Percentiles rank a stretch among this genome's conserved stretches.
Evolutionary conservation across 2,888 invertebrate genomes (phyloP).

Genomic region (Drosophila birchii): DNA sequence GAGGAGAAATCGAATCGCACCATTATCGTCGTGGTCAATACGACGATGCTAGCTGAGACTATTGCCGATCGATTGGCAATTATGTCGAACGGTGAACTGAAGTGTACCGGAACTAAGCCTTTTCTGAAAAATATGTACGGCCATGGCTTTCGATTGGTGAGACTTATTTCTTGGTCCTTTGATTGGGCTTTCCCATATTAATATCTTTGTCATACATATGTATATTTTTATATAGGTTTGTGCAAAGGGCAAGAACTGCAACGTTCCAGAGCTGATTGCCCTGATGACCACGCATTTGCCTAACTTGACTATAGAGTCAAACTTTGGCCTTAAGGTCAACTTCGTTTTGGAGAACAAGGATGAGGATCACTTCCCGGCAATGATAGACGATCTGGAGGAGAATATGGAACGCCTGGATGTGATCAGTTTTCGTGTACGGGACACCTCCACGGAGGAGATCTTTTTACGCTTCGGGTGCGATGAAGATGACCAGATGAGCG

Average conservation of each 20-base stretch:
- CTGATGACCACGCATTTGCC: conserved; percentile 86
- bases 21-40: conserved; percentile 92
- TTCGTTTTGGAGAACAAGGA: conserved; percentile 92
- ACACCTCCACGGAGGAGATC: conserved; percentile 94
- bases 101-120: conserved; percentile 91
- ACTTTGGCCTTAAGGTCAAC: conserved; percentile 92
- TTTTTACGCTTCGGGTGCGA: conserved; percentile 87
- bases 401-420: conserved; percentile 87
- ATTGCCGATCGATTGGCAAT: conserved; percentile 94
- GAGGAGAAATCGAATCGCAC: conserved; percentile 89
- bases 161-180: not conserved
- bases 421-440: conserved; percentile 91
- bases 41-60: conserved; percentile 94
- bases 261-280: conserved; percentile 89
- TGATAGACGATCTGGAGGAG: conserved; percentile 88
- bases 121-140: conserved; percentile 93
- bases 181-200: not conserved
- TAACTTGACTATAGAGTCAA: conserved; percentile 91
- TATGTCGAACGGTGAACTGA: conserved; percentile 91
- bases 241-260: conserved; percentile 89
- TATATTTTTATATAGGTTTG: conserved; percentile 87
- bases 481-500: conserved; percentile 32
- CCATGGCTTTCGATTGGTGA: conserved; percentile 91
- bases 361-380: conserved; percentile 87
- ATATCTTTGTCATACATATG: not conserved